Conservation (phyloP, 2,888 invertebrate genomes). For the Leptodirus hochenwartii region DNA sequence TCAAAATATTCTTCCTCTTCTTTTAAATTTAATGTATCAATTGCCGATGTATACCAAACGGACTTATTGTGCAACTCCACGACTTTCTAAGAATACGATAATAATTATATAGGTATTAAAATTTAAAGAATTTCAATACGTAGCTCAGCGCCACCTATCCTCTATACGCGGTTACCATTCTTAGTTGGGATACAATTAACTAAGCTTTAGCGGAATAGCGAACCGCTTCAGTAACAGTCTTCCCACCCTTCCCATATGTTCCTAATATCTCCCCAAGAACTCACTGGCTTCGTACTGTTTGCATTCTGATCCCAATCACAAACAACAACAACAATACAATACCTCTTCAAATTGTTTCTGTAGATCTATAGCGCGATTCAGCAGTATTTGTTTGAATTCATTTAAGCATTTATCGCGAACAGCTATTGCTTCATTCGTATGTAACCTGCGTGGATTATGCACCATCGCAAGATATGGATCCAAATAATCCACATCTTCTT, state of each 20-base stretch:
- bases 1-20: slow-evolving; percentile 40
- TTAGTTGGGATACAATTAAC: background rate
- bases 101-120: background rate
- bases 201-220: background rate
- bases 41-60: slow-evolving; percentile 36
- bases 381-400: slow-evolving; percentile 44
- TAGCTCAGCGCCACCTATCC: too few species aligned
- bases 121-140: too few species aligned
- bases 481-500: slow-evolving; percentile 41
- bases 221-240: too few species aligned
- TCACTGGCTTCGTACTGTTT: background rate
- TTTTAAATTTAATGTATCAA: slow-evolving; percentile 36
- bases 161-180: background rate
- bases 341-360: slow-evolving; percentile 48
- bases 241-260: too few species aligned
- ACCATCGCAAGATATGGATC: slow-evolving; percentile 43
- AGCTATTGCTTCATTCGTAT: slow-evolving; percentile 25
- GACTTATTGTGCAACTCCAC: slow-evolving; percentile 34
- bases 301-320: background rate
- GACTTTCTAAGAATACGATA: slow-evolving; percentile 12
- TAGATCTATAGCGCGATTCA: slow-evolving; percentile 42
- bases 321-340: slow-evolving; percentile 8
- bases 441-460: slow-evolving; percentile 30
- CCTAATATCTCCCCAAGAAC: too few species aligned
- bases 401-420: slow-evolving; percentile 39